Evolutionary conservation across 2,113 vertebrate species (phyloP).

Genomic region (Astur gentilis): DNA sequence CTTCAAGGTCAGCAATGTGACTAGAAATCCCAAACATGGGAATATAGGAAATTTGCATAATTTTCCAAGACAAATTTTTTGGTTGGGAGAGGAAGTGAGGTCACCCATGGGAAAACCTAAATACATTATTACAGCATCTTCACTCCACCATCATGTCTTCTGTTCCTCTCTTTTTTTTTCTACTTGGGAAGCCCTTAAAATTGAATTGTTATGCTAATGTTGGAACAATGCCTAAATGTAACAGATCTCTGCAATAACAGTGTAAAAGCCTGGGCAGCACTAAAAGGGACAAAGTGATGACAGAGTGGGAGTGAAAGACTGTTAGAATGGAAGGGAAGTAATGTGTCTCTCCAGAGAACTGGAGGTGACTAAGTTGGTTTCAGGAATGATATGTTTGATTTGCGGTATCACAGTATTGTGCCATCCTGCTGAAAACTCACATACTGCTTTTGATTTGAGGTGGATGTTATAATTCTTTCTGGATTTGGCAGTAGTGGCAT

Average conservation of each 20-base stretch:
- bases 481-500: neutral
- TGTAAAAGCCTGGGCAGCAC: neutral
- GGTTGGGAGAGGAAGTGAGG: neutral
- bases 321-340: neutral
- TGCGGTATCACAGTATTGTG: accelerated
- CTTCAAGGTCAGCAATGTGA: neutral
- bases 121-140: neutral
- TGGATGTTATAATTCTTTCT: neutral
- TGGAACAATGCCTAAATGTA: neutral
- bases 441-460: neutral
- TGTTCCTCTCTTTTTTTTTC: neutral
- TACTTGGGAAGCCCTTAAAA: neutral
- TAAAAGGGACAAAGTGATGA: neutral
- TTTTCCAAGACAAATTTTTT: neutral
- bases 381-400: neutral
- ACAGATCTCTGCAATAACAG: neutral
- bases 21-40: accelerated
- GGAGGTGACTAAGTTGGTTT: neutral
- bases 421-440: neutral
- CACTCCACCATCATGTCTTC: neutral
- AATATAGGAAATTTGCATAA: accelerated
- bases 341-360: neutral
- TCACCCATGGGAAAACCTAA: accelerated
- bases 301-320: neutral
- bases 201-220: neutral